These are phyloP conservation scores for Aphyosemion australe DNA, from an alignment of 2,113 vertebrate genomes.

Conservation along the genomic window DNA sequence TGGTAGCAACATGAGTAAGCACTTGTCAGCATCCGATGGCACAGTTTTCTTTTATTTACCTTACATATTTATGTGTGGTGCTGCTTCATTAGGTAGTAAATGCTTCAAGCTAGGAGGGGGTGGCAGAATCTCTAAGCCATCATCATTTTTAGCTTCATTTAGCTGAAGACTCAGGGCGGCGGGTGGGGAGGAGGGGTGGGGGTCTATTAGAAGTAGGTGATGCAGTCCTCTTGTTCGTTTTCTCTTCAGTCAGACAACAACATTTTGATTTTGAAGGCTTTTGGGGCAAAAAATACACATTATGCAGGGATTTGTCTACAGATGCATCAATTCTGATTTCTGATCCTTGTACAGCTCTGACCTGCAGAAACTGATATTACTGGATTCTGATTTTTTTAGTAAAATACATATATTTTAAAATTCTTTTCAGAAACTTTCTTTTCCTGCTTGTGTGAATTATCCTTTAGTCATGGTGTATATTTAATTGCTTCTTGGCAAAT, in stretches of 20 bases:
- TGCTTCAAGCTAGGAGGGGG: not conserved
- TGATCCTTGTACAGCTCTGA: no score
- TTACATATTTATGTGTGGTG: not conserved
- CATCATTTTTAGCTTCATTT: conserved; percentile 10
- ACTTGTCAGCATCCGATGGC: conserved; percentile 6
- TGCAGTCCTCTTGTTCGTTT: not conserved
- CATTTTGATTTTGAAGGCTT: not conserved
- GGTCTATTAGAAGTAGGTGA: no score
- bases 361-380: no score
- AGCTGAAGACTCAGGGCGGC: not conserved
- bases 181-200: not conserved
- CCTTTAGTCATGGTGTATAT: no score
- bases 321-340: no score
- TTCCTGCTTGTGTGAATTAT: no score
- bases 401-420: no score
- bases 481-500: no score
- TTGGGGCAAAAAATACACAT: not conserved
- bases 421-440: no score
- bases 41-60: conserved; percentile 11
- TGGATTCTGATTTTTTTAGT: no score
- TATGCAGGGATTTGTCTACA: not conserved
- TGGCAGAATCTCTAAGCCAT: not conserved
- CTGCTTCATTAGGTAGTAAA: conserved; percentile 14
- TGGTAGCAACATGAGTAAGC: conserved; percentile 11
- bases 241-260: not conserved